phyloP scores from a whole-genome alignment of 2,797 vertebrate species.

The Epinephelus coioides region DNA sequence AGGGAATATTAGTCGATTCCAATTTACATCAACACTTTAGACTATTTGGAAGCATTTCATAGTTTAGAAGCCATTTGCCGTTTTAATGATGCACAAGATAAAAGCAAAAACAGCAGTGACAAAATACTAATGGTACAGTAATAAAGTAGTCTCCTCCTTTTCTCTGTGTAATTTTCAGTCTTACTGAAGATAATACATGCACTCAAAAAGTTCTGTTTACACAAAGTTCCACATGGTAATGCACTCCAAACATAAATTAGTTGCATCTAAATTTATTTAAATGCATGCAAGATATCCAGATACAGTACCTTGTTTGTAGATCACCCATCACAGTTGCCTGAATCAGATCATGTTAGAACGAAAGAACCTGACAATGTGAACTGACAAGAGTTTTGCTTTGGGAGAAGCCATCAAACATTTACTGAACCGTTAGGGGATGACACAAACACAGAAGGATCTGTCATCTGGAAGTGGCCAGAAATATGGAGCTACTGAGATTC shows the following conservation, averaged over 20 bases:
- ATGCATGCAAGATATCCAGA: not conserved
- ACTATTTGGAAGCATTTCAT: constrained; percentile 1
- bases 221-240: not conserved
- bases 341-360: not conserved
- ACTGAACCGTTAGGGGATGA: constrained; percentile 7
- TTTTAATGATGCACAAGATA: constrained; percentile 8
- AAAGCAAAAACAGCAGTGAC: not conserved
- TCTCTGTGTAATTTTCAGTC: not conserved
- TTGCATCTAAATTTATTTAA: not conserved
- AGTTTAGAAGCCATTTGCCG: constrained; percentile 9
- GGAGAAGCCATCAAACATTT: constrained; percentile 17
- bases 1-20: constrained; percentile 1
- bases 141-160: not conserved
- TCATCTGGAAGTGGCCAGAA: constrained; percentile 12
- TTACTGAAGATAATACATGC: not conserved
- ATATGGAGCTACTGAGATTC: not conserved
- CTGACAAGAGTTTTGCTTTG: not conserved
- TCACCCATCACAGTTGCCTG: not conserved
- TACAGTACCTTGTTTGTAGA: not conserved
- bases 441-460: constrained; percentile 10
- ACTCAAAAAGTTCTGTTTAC: not conserved
- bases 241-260: not conserved
- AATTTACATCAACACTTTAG: constrained; percentile 4
- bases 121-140: constrained; percentile 3
- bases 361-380: not conserved